phyloP scores from a whole-genome alignment of 2,888 invertebrate genomes.

The Polymixis lichenea region DNA sequence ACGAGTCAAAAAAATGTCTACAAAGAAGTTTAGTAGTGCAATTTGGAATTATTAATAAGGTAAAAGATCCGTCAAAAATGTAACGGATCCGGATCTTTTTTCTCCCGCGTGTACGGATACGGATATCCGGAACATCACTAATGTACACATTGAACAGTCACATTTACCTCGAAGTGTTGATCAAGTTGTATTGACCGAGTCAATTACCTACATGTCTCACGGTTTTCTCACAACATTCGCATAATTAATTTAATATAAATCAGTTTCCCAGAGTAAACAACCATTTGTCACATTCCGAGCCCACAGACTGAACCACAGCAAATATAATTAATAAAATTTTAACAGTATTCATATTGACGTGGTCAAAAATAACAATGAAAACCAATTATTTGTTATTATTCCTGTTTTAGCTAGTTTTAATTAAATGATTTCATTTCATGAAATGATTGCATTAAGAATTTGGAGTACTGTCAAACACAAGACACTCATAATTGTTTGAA shows the following conservation, averaged over 20 bases:
- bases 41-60: too few species aligned
- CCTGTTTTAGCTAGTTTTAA: slow-evolving; percentile 8
- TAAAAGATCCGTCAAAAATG: too few species aligned
- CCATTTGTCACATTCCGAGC: slow-evolving; percentile 4
- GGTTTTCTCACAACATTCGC: slow-evolving; percentile 3
- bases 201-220: background rate
- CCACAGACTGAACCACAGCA: background rate
- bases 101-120: too few species aligned
- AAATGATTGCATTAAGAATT: background rate
- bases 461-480: background rate
- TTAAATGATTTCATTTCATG: background rate
- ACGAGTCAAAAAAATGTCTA: too few species aligned
- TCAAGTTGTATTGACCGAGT: background rate
- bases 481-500: background rate
- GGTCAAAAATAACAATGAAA: background rate
- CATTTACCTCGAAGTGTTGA: background rate
- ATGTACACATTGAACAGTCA: background rate
- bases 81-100: too few species aligned
- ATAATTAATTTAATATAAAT: background rate
- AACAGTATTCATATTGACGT: background rate
- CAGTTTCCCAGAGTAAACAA: slow-evolving; percentile 2
- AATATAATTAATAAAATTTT: slow-evolving; percentile 12
- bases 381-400: background rate
- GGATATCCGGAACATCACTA: too few species aligned
- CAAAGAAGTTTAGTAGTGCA: too few species aligned